A percentile compares a stretch with the other conserved stretches of the same genome.
phyloP scores from a whole-genome alignment of 2,113 vertebrate genomes.

The Cacatua alba region DNA sequence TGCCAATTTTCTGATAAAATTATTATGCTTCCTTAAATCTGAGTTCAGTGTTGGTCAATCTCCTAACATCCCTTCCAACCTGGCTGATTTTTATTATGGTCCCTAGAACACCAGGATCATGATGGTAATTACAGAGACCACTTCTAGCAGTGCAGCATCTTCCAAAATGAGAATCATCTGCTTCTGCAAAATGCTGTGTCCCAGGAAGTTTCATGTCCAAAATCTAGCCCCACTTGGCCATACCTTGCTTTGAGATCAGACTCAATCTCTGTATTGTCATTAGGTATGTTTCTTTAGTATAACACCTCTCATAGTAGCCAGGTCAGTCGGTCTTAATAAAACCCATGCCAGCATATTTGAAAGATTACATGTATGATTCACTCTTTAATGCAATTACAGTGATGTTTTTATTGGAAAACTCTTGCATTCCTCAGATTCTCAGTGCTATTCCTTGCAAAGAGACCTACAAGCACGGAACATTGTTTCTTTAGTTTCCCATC shows the following conservation, averaged over 20 bases:
- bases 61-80: background rate
- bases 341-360: conserved; percentile 20
- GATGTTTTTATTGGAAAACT: conserved; percentile 54
- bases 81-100: background rate
- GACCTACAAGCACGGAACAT: background rate
- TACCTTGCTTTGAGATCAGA: background rate
- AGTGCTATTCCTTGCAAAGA: background rate
- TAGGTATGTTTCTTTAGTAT: background rate
- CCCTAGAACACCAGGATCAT: background rate
- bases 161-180: background rate
- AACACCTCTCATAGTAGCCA: background rate
- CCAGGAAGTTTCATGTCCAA: background rate
- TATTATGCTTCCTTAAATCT: background rate
- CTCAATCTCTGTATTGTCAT: background rate
- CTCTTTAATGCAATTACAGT: conserved; percentile 27
- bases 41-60: background rate
- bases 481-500: background rate
- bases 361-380: conserved; percentile 14
- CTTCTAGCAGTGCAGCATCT: background rate
- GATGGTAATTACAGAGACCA: background rate
- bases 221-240: background rate
- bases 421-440: conserved; percentile 33
- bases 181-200: background rate
- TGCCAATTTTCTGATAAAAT: background rate
- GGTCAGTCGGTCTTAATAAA: background rate